phyloP scores from a whole-genome alignment of 2,888 invertebrate genomes.

The Tinea trinotella region DNA sequence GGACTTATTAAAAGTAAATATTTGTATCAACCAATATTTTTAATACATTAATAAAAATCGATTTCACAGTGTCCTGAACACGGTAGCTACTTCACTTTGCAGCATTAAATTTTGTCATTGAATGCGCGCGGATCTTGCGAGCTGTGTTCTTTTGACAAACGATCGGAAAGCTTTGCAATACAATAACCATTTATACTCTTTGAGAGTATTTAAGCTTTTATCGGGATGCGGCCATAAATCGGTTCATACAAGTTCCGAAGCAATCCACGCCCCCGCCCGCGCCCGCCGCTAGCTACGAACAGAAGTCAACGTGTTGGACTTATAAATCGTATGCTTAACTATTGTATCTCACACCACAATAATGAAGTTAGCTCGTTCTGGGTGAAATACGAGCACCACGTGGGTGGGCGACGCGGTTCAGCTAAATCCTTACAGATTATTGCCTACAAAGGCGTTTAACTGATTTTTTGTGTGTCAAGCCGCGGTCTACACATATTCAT shows the following conservation, averaged over 20 bases:
- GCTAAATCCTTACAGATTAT: conserved; percentile 62
- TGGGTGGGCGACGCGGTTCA: conserved; percentile 61
- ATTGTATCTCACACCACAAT: conserved; percentile 72
- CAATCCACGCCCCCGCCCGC: conserved; percentile 62
- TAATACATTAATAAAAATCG: no score
- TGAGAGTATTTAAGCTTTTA: conserved; percentile 70
- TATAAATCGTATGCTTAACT: conserved; percentile 72
- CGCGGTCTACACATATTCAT: conserved; percentile 35
- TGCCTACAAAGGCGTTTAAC: conserved; percentile 54
- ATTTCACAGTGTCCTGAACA: background rate
- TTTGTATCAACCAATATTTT: no score
- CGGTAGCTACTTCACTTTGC: background rate
- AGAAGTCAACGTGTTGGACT: conserved; percentile 72
- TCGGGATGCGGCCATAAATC: conserved; percentile 56
- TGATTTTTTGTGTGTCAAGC: conserved; percentile 54
- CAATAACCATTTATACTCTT: conserved; percentile 33
- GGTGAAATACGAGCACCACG: conserved; percentile 67
- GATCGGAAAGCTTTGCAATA: conserved; percentile 17
- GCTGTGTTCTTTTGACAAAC: conserved; percentile 4
- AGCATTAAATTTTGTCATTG: background rate
- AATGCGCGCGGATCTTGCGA: background rate
- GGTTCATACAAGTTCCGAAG: conserved; percentile 44
- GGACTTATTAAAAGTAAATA: no score
- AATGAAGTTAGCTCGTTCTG: conserved; percentile 71
- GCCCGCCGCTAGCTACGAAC: conserved; percentile 66